Percentiles rank a stretch among this genome's conserved stretches.
phyloP scores from a whole-genome alignment of 1,140 invertebrate genomes.

The Drosophila lacertosa region DNA sequence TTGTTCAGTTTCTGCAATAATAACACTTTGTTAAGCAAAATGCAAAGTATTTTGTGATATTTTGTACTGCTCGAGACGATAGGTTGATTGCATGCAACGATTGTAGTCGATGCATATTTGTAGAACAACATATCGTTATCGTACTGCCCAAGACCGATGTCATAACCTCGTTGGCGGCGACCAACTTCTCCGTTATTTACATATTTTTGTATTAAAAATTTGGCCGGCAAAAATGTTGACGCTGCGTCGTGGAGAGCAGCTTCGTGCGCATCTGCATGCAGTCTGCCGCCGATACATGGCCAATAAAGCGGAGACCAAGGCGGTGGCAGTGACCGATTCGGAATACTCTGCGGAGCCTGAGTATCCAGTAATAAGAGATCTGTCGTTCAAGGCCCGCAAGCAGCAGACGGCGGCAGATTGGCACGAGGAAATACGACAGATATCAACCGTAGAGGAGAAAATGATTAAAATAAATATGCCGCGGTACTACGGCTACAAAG shows the following conservation, averaged over 20 bases:
- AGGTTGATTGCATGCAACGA: neutral
- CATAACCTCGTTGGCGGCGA: slow-evolving; percentile 53
- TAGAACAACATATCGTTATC: slow-evolving; percentile 13
- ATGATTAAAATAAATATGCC: slow-evolving; percentile 92
- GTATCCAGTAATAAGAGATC: slow-evolving; percentile 88
- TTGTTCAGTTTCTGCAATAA: too few species aligned
- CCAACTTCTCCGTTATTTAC: slow-evolving; percentile 26
- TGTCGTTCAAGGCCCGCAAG: slow-evolving; percentile 83
- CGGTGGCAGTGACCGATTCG: slow-evolving; percentile 25
- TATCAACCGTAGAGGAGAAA: slow-evolving; percentile 92
- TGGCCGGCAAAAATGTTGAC: slow-evolving; percentile 39
- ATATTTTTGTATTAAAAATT: slow-evolving; percentile 34
- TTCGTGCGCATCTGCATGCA: slow-evolving; percentile 40
- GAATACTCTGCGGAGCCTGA: slow-evolving; percentile 84
- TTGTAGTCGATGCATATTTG: slow-evolving; percentile 5
- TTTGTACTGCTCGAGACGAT: neutral
- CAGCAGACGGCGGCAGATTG: slow-evolving; percentile 84
- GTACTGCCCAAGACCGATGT: slow-evolving; percentile 27
- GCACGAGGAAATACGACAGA: slow-evolving; percentile 86
- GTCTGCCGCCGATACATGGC: slow-evolving; percentile 30
- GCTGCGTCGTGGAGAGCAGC: slow-evolving; percentile 46
- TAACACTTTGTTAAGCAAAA: too few species aligned
- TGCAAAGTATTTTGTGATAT: slow-evolving; percentile 1
- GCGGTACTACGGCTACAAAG: slow-evolving; percentile 90
- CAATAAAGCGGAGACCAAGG: slow-evolving; percentile 28